Percentiles rank a stretch among this genome's conserved stretches.
phyloP scores from a whole-genome alignment of 2,888 invertebrate species.

The Acrocyrtus sp. region DNA sequence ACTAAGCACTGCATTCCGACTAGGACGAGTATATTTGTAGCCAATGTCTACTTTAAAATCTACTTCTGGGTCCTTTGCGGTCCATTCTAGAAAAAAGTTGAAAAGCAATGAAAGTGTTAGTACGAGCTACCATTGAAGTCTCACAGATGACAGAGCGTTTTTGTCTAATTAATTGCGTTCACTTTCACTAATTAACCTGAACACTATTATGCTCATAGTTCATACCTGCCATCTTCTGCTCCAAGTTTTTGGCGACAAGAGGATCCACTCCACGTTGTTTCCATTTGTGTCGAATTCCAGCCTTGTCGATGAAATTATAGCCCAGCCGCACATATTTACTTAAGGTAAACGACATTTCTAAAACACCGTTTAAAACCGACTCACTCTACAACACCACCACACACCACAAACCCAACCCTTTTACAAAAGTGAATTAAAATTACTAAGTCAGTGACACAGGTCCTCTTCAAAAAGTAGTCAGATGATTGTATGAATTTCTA shows the following conservation, averaged over 20 bases:
- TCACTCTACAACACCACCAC: too few relatives aligned
- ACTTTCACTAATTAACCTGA: neutral
- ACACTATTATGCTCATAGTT: too few relatives aligned
- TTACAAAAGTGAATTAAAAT: too few relatives aligned
- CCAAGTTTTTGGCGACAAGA: slow-evolving; percentile 74
- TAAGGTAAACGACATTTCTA: slow-evolving; percentile 53
- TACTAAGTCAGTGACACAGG: too few relatives aligned
- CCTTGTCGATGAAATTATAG: slow-evolving; percentile 40
- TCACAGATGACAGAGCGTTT: too few relatives aligned
- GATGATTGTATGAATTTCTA: too few relatives aligned
- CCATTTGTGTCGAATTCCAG: slow-evolving; percentile 69
- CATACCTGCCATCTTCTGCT: slow-evolving; percentile 76
- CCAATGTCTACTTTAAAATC: slow-evolving; percentile 75
- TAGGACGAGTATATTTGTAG: slow-evolving; percentile 58
- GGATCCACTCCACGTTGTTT: slow-evolving; percentile 78
- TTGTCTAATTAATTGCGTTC: neutral
- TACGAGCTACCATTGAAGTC: neutral
- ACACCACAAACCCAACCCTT: too few relatives aligned
- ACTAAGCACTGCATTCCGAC: slow-evolving; percentile 66
- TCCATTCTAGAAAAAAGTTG: slow-evolving; percentile 66
- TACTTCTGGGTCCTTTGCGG: slow-evolving; percentile 70
- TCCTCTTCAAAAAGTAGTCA: too few relatives aligned
- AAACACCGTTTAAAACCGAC: too few relatives aligned
- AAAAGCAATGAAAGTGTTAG: neutral
- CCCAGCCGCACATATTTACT: slow-evolving; percentile 24